Evolutionary conservation across 2,888 invertebrate species (phyloP).

Genomic region (Mythimna albipuncta): DNA sequence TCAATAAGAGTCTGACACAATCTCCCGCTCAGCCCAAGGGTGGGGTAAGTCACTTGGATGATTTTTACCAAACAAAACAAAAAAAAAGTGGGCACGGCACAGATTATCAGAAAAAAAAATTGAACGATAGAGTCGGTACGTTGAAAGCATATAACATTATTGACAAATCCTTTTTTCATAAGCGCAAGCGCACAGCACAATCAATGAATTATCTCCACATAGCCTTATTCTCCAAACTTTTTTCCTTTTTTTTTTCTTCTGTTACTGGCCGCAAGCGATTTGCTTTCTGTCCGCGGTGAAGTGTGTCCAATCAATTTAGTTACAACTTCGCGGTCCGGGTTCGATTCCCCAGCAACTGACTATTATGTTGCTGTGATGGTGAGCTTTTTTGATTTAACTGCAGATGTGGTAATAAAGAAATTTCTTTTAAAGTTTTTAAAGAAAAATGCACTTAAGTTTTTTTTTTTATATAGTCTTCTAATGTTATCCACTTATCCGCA

Average conservation of each 20-base stretch:
- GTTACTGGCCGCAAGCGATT: slow-evolving; percentile 59
- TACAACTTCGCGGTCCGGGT: slow-evolving; percentile 65
- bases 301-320: slow-evolving; percentile 65
- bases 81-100: too few species aligned
- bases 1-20: too few species aligned
- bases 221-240: slow-evolving; percentile 45
- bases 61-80: too few species aligned
- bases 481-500: background rate
- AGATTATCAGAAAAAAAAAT: slow-evolving; percentile 2
- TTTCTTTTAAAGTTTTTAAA: slow-evolving; percentile 24
- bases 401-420: slow-evolving; percentile 49
- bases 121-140: background rate
- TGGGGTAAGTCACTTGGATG: too few species aligned
- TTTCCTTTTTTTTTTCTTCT: slow-evolving; percentile 28
- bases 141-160: slow-evolving; percentile 42
- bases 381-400: slow-evolving; percentile 34
- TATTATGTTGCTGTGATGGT: slow-evolving; percentile 53
- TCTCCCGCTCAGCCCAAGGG: too few species aligned
- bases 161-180: slow-evolving; percentile 42
- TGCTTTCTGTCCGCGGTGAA: slow-evolving; percentile 62
- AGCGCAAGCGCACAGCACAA: slow-evolving; percentile 38
- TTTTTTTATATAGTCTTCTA: background rate
- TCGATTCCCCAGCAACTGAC: slow-evolving; percentile 54
- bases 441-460: background rate
- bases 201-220: slow-evolving; percentile 51